Conservation (phyloP, 2,797 vertebrate genomes). For the Poeciliopsis presidionis region DNA sequence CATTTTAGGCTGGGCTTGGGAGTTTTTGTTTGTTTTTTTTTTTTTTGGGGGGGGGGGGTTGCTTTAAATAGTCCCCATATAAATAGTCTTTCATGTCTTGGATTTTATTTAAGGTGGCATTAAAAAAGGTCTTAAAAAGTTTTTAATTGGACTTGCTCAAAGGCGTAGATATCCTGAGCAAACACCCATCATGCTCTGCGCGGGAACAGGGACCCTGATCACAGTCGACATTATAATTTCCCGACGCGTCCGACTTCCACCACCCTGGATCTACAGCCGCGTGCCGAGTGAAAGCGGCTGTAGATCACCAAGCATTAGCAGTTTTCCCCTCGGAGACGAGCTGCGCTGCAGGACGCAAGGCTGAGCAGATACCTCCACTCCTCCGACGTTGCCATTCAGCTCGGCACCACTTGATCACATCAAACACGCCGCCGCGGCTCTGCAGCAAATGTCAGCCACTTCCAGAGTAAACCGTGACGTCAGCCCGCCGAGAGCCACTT, state of each 20-base stretch:
- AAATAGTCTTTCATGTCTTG: too few relatives aligned
- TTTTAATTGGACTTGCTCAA: too few relatives aligned
- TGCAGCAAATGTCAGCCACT: conserved; percentile 26
- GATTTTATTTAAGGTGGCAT: too few relatives aligned
- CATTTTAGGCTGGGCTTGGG: too few relatives aligned
- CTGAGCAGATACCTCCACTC: conserved; percentile 33
- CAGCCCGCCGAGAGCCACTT: conserved; percentile 27
- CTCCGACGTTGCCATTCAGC: conserved; percentile 53
- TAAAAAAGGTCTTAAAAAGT: too few relatives aligned
- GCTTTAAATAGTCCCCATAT: too few relatives aligned
- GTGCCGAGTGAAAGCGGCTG: conserved; percentile 49
- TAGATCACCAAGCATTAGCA: conserved; percentile 34
- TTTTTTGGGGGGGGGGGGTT: too few relatives aligned
- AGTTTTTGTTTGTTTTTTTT: too few relatives aligned
- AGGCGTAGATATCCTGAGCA: too few relatives aligned
- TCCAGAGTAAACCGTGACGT: conserved; percentile 6
- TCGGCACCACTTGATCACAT: conserved; percentile 42
- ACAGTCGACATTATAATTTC: not conserved
- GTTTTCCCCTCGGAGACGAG: conserved; percentile 31
- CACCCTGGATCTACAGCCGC: conserved; percentile 16
- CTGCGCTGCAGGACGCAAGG: conserved; percentile 6
- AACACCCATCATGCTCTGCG: not conserved
- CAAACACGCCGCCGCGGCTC: conserved; percentile 23
- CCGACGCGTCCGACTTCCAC: not conserved
- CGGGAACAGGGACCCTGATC: not conserved